phyloP scores from a whole-genome alignment of 2,888 invertebrate genomes.

The Trisateles emortualis region DNA sequence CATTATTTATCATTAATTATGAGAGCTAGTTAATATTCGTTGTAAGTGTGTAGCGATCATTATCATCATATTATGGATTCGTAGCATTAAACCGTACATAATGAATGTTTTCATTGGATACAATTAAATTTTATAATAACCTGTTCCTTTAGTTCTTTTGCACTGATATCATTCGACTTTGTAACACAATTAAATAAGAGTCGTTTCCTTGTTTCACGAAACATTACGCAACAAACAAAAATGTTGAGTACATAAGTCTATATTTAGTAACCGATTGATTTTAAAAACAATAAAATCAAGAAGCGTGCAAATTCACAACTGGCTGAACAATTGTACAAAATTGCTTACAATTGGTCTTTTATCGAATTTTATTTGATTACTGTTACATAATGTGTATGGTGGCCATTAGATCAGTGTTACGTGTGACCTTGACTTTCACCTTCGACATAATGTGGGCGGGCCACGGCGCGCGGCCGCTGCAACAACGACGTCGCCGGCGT shows the following conservation, averaged over 20 bases:
- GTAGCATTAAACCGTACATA: too few relatives aligned
- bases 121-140: too few relatives aligned
- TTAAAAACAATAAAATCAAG: constrained; percentile 26
- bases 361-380: constrained; percentile 35
- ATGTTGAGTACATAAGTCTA: constrained; percentile 2
- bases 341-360: constrained; percentile 27
- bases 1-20: neutral
- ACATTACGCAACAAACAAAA: constrained; percentile 4
- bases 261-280: constrained; percentile 8
- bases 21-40: too few relatives aligned
- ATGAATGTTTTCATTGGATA: too few relatives aligned
- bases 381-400: constrained; percentile 60
- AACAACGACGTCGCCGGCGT: constrained; percentile 22
- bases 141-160: neutral
- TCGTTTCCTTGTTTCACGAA: neutral
- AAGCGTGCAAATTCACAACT: constrained; percentile 19
- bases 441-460: constrained; percentile 55
- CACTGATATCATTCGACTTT: neutral
- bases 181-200: neutral
- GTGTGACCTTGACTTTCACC: constrained; percentile 73
- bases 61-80: too few relatives aligned
- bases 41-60: too few relatives aligned
- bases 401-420: constrained; percentile 53
- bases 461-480: constrained; percentile 25
- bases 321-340: constrained; percentile 21